Base-by-base conservation (phyloP, 2,888 invertebrate species). In the Sarcophaga rosellei region DNA sequence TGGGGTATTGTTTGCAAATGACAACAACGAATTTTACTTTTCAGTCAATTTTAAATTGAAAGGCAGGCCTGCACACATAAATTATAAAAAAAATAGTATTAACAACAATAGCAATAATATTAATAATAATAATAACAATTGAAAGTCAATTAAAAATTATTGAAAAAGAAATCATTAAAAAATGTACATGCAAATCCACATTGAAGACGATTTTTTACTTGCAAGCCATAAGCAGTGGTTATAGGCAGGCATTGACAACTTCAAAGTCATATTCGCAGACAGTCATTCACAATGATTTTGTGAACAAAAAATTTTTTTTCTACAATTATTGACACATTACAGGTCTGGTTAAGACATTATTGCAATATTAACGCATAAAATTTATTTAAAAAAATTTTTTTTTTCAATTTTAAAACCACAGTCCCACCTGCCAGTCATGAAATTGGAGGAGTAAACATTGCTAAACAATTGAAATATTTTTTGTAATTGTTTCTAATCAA, bases 91-190 rank as follows among this genome's bases (percentile, higher is more conserved):
- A 35, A 35, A 35, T 35, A 15, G 53, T 53, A 15, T 53, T 53
- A 12, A 53, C 53, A 53, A 17, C 17, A 35, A 35, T 17, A 53
- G 17, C 17, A 4, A 53, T 17, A 53, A 53, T 53, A 53, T 53
- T 53, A 53, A 15, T 53, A 53, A 53, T 47, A 47, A 12, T 15
- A 81, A 69, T 45, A 75, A 83, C 59, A 81, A 84, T 84, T 85
- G 77, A 84, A 84, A 77, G 68, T 82, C 77, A 87, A 75, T 81
- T 80, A 75, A 83, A 75, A 65, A 59, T 65, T 35, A 35, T 72
- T 25, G 57, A 72, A 21, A 62, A 25, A 61, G 45, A 47, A 47
- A 1, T 12, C 15, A 47, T 12, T 15, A 57, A 72, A 79, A 79
- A 44, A 45, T 63, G 23, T 63, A 74, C 62, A 80, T 53, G 17